Base-by-base conservation (phyloP, 2,888 invertebrate genomes). In the Cyrtodaria siliqua region DNA sequence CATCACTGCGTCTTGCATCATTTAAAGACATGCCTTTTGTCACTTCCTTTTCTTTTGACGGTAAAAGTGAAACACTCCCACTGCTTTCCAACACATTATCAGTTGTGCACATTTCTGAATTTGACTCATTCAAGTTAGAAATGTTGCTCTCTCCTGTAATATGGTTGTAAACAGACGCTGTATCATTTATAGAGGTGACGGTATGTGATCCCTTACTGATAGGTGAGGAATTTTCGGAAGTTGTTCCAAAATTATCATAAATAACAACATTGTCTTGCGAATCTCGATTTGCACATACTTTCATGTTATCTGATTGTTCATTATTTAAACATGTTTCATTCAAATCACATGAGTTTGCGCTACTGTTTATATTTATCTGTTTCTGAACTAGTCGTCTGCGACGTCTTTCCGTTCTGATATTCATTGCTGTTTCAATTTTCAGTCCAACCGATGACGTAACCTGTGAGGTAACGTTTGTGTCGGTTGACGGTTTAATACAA, bases 391-490 rank as follows among this genome's bases (percentile, higher is more conserved):
- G 64, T 38, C 72, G 53, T 14, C 69, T 55, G 1, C 79, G 72
- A 1, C 79, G 71, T 42, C 72, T 27, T 29, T 80, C 49, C 8
- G 64, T 80, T 18, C 79, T 49, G 47, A 69, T 80, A 12, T 61
- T 66, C 9, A 80, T 26, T 3, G 79, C 79, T 23, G 79, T 80
- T 42, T 80, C 75, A 61, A 80, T 80, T 69, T 69, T 75, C 2
- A 24, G 42, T 16, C 55, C 70, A 26, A 75, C 44, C 6, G 6
- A 9, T 44, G 44, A 44, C 33, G 33, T 33, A 4, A 12, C 33
- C 4, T 33, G 33, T 33, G 33, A 33, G 6, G 33, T 33, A 33
- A 33, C 33, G 12, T 4, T 33, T 33, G 12, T 33, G 33, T 33
- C 33, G 4, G 33, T 8, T 33, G 33, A 33, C 33, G 33, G 4